These are phyloP conservation scores for Amphipyra tragopoginis DNA, from an alignment of 2,888 invertebrate species.

Conservation along the genomic window DNA sequence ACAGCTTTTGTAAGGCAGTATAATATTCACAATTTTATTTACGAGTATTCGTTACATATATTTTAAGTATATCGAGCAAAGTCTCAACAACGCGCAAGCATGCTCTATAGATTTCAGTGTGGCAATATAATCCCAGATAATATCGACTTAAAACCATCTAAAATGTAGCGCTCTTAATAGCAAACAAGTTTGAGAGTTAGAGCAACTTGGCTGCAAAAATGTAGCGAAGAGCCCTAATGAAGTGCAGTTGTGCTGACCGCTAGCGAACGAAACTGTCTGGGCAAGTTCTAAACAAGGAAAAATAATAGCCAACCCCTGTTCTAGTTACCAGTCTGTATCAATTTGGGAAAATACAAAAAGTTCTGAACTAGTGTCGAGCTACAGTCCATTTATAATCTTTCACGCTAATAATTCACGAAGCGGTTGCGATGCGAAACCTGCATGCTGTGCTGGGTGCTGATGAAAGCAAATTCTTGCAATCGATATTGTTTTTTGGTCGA, in stretches of 20 bases:
- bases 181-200: conserved; percentile 21
- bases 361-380: conserved; percentile 7
- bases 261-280: conserved; percentile 15
- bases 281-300: conserved; percentile 26
- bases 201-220: conserved; percentile 40
- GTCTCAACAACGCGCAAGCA: conserved; percentile 15
- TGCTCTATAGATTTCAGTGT: conserved; percentile 33
- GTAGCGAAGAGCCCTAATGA: conserved; percentile 24
- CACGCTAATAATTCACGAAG: conserved; percentile 1
- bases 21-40: background rate
- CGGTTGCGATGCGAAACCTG: too few relatives aligned
- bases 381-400: conserved; percentile 2
- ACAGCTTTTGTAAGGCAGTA: too few relatives aligned
- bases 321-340: conserved; percentile 4
- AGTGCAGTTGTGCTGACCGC: conserved; percentile 31
- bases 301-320: conserved; percentile 24
- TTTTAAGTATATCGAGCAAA: conserved; percentile 38
- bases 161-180: conserved; percentile 24
- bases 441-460: too few relatives aligned
- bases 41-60: background rate
- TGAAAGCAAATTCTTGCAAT: too few relatives aligned
- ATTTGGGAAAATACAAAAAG: conserved; percentile 9
- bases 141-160: conserved; percentile 17
- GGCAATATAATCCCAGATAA: conserved; percentile 22
- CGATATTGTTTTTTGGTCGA: too few relatives aligned